These are phyloP conservation scores for Prinia subflava DNA, from an alignment of 2,113 vertebrate species.

Conservation along the genomic window DNA sequence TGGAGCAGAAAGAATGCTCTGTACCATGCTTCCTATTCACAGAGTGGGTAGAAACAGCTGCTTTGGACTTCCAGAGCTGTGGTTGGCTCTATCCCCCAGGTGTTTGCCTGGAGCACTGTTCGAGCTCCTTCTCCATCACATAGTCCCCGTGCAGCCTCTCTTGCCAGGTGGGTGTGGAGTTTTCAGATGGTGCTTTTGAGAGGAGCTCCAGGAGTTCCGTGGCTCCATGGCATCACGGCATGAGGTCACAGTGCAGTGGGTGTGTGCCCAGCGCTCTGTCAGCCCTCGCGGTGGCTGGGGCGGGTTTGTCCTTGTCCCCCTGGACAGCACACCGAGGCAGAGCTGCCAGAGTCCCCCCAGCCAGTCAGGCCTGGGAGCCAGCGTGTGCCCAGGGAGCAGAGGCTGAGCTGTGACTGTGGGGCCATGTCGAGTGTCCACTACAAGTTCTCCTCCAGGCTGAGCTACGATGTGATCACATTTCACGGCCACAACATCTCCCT, in stretches of 20 bases:
- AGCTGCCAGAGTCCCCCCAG: not conserved
- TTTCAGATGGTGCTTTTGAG: not conserved
- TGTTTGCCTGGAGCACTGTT: not conserved
- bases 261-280: not conserved
- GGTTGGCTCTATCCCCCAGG: not conserved
- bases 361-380: not conserved
- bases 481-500: not conserved
- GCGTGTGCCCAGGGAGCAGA: not conserved
- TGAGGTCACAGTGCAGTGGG: not conserved
- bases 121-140: not conserved
- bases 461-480: not conserved
- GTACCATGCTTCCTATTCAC: no score
- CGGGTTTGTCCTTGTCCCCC: not conserved
- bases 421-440: not conserved
- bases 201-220: not conserved
- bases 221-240: not conserved
- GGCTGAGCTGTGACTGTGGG: rapidly evolving
- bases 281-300: rapidly evolving
- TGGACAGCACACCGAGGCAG: not conserved
- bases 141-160: not conserved
- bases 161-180: not conserved
- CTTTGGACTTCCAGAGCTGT: not conserved
- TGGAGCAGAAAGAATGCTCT: not conserved
- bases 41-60: not conserved
- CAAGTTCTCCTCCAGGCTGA: not conserved